These are phyloP conservation scores for Atractosteus spatula DNA, from an alignment of 2,113 vertebrate species.

Conservation along the genomic window DNA sequence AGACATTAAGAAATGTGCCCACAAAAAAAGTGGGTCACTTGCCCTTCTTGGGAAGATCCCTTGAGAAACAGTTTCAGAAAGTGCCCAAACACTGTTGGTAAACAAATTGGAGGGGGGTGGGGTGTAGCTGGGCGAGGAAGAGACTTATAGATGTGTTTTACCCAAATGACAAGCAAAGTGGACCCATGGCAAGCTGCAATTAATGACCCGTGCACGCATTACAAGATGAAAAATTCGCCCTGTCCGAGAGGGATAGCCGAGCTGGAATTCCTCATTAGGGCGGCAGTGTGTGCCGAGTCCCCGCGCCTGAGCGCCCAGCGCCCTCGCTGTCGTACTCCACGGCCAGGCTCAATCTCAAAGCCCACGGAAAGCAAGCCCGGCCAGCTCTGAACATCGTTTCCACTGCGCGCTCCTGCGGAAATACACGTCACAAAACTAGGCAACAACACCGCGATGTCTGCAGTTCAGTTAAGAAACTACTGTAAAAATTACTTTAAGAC, in stretches of 20 bases:
- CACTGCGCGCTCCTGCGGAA: too few species aligned
- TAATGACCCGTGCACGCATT: conserved; percentile 86
- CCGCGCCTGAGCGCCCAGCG: conserved; percentile 9
- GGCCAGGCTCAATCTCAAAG: too few species aligned
- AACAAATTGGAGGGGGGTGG: conserved; percentile 12
- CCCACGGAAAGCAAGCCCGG: too few species aligned
- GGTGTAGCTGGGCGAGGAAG: conserved; percentile 26
- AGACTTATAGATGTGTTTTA: conserved; percentile 72
- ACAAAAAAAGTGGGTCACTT: conserved; percentile 52
- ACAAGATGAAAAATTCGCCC: conserved; percentile 82
- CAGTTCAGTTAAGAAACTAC: too few species aligned
- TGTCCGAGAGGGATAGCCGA: conserved; percentile 67
- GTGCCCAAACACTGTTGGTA: conserved; percentile 16
- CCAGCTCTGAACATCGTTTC: too few species aligned
- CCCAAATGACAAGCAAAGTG: conserved; percentile 78
- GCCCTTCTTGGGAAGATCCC: conserved; percentile 36
- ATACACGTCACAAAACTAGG: too few species aligned
- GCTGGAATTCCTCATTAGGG: conserved; percentile 81
- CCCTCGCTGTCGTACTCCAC: too few species aligned
- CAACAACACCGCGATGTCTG: too few species aligned
- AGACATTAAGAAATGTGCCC: too few species aligned
- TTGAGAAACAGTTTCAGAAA: conserved; percentile 7
- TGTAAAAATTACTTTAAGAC: conserved; percentile 57
- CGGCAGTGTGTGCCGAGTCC: conserved; percentile 26
- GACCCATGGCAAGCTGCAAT: conserved; percentile 83